Base-by-base conservation (phyloP, 1,140 invertebrate species). In the Caerostris darwini region DNA sequence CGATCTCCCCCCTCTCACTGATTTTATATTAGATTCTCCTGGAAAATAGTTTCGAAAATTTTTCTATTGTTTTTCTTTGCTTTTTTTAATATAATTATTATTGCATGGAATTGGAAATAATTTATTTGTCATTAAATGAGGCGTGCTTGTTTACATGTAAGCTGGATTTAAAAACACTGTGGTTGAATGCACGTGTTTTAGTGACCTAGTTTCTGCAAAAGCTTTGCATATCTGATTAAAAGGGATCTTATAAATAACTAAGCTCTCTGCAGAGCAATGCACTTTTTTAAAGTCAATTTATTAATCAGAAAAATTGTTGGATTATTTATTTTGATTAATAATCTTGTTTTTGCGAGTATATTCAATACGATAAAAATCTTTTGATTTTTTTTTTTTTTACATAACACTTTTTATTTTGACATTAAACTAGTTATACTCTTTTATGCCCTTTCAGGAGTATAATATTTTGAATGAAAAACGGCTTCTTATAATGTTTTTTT, bases 201-300 rank as follows among this genome's bases (percentile, higher is more conserved):
- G 92, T 94, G 92, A 94, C 92, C 92, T 94, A 94, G 54, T 94
- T 94, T 94, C 81, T 61, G 67, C 83, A 57, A 61, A 81, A 57
- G 83, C 83, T 71, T 54, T 61, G 85, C 69, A 82, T 77, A 94
- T 94, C 92, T 77, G 85, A 94, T 94, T 87, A 89, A 88, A 34
- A 94, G 57, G 71, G 50, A 12, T 94, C 58, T 81, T 94, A 94
- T 94, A 81, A 81, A 88, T 94, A 94, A 94, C 85, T 69, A 19
- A 53, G 50, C 92, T 89, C 34, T 88, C 83, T 19, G 83, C 34
- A 50, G 71, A 34, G 71, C 71, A 77, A 77, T 77, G 8, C 3
- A 77, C 71, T 53, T 77, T 77, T 77, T 77, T 50, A 12, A 77
- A 34, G 34, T 2, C 34, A 34, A 34, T 34, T 34, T 34, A 34